phyloP scores from a whole-genome alignment of 2,797 vertebrate genomes.

The Coluber constrictor region DNA sequence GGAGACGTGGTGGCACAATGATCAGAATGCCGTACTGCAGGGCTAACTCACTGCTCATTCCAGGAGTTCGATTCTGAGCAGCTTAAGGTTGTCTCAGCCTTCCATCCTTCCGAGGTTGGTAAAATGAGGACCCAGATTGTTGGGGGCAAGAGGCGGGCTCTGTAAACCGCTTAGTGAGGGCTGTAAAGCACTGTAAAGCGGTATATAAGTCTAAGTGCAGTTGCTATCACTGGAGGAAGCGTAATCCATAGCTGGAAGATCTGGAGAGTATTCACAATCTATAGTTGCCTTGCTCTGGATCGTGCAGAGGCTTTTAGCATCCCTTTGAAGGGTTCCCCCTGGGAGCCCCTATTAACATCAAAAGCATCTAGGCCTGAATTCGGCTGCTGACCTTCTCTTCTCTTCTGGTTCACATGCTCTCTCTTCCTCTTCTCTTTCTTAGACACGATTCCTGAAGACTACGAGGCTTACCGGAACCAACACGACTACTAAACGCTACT shows the following conservation, averaged over 20 bases:
- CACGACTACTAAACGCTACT: constrained; percentile 67
- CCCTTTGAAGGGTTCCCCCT: not conserved
- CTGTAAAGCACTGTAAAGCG: too few species aligned
- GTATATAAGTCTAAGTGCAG: too few species aligned
- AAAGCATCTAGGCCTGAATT: not conserved
- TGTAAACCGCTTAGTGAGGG: too few species aligned
- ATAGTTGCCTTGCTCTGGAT: not conserved
- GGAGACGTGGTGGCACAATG: not conserved
- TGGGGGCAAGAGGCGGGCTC: too few species aligned
- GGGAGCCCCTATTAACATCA: not conserved
- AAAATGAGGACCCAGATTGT: too few species aligned
- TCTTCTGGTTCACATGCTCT: not conserved
- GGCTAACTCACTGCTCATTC: too few species aligned
- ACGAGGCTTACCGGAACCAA: constrained; percentile 80
- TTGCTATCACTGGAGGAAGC: not conserved
- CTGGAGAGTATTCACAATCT: too few species aligned
- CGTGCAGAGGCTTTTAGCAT: not conserved
- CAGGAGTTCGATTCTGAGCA: too few species aligned
- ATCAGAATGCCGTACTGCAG: too few species aligned
- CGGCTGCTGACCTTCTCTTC: not conserved
- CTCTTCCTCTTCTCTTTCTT: not conserved
- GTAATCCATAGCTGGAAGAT: not conserved
- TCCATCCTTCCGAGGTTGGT: too few species aligned
- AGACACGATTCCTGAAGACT: constrained; percentile 96
- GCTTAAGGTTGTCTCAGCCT: too few species aligned